Percentiles rank a stretch among this genome's conserved stretches.
Conservation (phyloP, 2,113 vertebrate genomes). For the Thomomys bottae region DNA sequence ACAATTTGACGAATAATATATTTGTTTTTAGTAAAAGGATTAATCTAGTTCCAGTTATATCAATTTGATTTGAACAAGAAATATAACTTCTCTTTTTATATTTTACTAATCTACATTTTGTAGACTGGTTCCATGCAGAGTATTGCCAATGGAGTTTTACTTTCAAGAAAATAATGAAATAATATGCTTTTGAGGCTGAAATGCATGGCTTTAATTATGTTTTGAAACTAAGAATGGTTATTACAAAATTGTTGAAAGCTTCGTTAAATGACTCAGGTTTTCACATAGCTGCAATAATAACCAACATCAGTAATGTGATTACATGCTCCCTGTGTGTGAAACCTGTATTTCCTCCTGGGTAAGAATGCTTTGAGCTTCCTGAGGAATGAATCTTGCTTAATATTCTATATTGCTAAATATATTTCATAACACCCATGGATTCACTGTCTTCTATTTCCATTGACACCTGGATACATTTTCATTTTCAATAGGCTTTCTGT, state of each 20-base stretch:
- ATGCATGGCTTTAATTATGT: neutral
- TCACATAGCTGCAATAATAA: conserved; percentile 7
- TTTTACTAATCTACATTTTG: neutral
- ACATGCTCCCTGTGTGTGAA: neutral
- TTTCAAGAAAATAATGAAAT: neutral
- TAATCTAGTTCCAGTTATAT: neutral
- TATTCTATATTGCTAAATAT: neutral
- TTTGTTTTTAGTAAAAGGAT: neutral
- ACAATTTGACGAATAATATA: neutral
- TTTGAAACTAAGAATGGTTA: neutral
- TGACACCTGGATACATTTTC: neutral
- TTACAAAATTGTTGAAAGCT: neutral
- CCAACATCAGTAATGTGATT: neutral
- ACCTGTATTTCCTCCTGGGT: neutral
- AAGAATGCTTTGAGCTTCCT: neutral
- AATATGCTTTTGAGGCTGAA: neutral
- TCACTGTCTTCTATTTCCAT: neutral
- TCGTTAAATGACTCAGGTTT: conserved; percentile 11
- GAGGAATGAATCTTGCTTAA: neutral
- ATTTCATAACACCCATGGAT: neutral
- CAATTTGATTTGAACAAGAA: neutral
- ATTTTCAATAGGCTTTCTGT: neutral
- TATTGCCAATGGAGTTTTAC: neutral
- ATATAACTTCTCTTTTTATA: neutral
- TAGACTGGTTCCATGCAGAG: neutral